Evolutionary conservation across 2,797 vertebrate species (phyloP).

Genomic region (Oceanodroma leucorhoa): DNA sequence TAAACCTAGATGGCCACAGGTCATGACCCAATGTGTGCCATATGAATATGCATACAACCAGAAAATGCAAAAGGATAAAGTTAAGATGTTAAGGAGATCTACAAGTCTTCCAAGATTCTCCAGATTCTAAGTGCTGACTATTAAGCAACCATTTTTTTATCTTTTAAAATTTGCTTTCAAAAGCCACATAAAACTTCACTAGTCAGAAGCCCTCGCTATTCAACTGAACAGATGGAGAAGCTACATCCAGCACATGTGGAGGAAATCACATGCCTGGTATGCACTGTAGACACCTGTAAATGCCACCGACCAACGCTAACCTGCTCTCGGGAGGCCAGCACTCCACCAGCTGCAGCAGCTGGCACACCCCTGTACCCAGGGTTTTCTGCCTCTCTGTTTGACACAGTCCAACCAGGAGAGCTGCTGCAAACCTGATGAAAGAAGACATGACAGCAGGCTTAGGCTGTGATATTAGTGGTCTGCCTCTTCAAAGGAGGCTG

Average conservation of each 20-base stretch:
- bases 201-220: not conserved
- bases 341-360: not conserved
- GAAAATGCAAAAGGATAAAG: not conserved
- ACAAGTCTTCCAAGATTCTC: not conserved
- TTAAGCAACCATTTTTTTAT: not conserved
- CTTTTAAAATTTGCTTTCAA: not conserved
- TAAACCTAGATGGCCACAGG: not conserved
- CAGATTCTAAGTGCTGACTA: not conserved
- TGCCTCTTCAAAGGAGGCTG: not conserved
- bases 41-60: not conserved
- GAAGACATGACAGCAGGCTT: not conserved
- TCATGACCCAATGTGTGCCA: not conserved
- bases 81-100: not conserved
- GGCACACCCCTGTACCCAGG: accelerated
- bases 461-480: not conserved
- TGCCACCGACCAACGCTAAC: not conserved
- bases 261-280: not conserved
- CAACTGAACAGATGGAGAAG: accelerated
- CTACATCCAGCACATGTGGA: accelerated
- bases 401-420: not conserved
- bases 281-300: not conserved
- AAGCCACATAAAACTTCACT: not conserved
- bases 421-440: not conserved
- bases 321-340: not conserved
- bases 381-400: not conserved